Evolutionary conservation across 2,113 vertebrate species (phyloP), one percentile per base, ranked within the genome.

Genomic region (Melanocharis versteri): DNA sequence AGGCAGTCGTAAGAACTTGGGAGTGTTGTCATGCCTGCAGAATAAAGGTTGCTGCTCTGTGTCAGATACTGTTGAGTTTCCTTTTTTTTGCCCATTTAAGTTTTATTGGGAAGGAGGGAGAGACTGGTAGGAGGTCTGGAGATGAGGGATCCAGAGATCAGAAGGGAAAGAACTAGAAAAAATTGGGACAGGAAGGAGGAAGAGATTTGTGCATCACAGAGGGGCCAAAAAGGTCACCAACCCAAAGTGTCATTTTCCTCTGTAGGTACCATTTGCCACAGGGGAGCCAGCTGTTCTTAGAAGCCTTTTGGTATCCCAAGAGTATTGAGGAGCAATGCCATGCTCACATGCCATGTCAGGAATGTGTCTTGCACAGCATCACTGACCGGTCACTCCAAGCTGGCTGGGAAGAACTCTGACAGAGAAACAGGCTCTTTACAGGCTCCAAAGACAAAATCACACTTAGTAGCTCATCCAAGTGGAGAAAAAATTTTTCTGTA

Each of bases 21-120:
- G 73, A 87, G 60, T 1, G 0, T 14, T 9, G 27, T 53, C 0
- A 0, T 1, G 0, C 61, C 35, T 8, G 3, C 44, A 6, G 73
- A 9, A 16, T 21, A 75, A 31, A 37, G n/a, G 2, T 35, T 4
- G 39, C 26, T 71, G 56, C 37, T 27, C 3, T 8, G 24, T 33
- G 39, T 42, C 22, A 17, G 61, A 19, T 24, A 9, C 3, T 13
- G 44, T 4, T 10, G 19, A 9, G 2, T 28, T 56, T 56, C 58
- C 51, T 27, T 62, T 70, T 39, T 28, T 48, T 51, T 48, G 2
- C 40, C 48, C 45, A 10, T 62, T 58, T 22, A 51, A 22, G 31
- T 65, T 76, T 71, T 27, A 44, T 69, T 1, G 15, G 62, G 79
- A 76, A 68, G 61, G 66, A 48, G 54, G 11, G 40, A 69, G 31